Evolutionary conservation across 2,113 vertebrate genomes (phyloP), one percentile per base, ranked within the genome.

Genomic region (Asarcornis scutulata): DNA sequence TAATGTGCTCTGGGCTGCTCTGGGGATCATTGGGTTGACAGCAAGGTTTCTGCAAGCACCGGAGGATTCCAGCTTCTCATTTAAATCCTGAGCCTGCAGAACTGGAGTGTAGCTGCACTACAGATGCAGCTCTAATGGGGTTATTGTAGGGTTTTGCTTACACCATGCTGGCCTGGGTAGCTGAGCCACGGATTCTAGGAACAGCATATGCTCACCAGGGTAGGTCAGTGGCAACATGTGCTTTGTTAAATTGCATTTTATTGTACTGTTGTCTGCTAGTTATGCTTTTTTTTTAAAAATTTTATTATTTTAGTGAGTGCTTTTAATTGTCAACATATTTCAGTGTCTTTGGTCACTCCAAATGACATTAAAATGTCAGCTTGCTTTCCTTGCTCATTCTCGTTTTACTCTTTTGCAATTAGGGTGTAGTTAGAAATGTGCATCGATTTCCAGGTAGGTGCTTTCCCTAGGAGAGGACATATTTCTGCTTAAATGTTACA

Each of bases 321-420:
- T 67, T 27, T 64, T 90, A 93, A 91, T 83, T 94, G 85, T 86
- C 67, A 83, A 81, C 32, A 17, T 93, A 83, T 91, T 86, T 96
- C 89, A 81, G 72, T 67, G 73, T 78, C 89, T 96, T 88, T 71
- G 85, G 82, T 77, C 63, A 59, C 75, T 89, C 59, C 69, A 67
- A 95, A 81, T 91, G 46, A 67, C 52, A 59, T 78, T 78, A 83
- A 88, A 77, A 90, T 74, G 64, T 86, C 0, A 0, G 2, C 75
- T 93, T 93, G 60, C 76, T 40, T 88, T 94, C 73, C 58, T 83
- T 95, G 83, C 48, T 91, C 86, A 82, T 94, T 93, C 79, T 74
- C 76, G 46, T 63, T 69, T 46, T 72, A 17, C 42, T 88, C 52
- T 89, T 85, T 71, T 40, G 86, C 85, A 81, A 90, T 90, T 90